Evolutionary conservation across 2,113 vertebrate genomes (phyloP).

Genomic region (Mesitornis unicolor): DNA sequence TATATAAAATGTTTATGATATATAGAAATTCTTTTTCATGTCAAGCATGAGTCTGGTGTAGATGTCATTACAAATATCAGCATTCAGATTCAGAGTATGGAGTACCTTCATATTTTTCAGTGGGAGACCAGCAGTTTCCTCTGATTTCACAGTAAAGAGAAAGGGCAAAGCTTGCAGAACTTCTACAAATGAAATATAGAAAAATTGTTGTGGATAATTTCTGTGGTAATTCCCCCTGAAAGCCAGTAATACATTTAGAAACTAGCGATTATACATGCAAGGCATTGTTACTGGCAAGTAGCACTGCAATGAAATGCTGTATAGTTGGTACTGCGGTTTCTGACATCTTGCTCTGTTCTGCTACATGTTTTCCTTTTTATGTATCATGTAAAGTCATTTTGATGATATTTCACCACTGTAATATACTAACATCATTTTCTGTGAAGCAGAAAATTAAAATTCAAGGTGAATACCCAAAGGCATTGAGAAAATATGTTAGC

Average conservation of each 20-base stretch:
- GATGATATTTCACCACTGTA: conserved; percentile 18
- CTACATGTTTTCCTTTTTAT: conserved; percentile 21
- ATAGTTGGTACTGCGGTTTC: conserved; percentile 3
- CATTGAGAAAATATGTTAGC: conserved; percentile 33
- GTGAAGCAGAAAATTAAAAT: conserved; percentile 55
- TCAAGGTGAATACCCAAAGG: conserved; percentile 55
- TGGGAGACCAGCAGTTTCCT: neutral
- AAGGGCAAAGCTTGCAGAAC: neutral
- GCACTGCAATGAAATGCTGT: conserved; percentile 27
- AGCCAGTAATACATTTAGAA: conserved; percentile 24
- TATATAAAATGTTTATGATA: neutral
- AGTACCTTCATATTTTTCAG: neutral
- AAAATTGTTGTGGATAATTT: neutral
- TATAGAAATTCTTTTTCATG: neutral
- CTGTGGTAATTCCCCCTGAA: conserved; percentile 15
- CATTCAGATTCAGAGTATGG: neutral
- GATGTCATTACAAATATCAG: neutral
- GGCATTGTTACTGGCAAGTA: neutral
- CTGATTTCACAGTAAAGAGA: neutral
- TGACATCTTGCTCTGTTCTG: conserved; percentile 28
- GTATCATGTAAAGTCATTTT: conserved; percentile 10
- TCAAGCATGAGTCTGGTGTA: neutral
- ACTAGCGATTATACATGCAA: neutral
- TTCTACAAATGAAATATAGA: neutral
- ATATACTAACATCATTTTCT: conserved; percentile 35